Evolutionary conservation across 2,113 vertebrate species (phyloP), one percentile per base, ranked within the genome.

Genomic region (Lonchura striata): DNA sequence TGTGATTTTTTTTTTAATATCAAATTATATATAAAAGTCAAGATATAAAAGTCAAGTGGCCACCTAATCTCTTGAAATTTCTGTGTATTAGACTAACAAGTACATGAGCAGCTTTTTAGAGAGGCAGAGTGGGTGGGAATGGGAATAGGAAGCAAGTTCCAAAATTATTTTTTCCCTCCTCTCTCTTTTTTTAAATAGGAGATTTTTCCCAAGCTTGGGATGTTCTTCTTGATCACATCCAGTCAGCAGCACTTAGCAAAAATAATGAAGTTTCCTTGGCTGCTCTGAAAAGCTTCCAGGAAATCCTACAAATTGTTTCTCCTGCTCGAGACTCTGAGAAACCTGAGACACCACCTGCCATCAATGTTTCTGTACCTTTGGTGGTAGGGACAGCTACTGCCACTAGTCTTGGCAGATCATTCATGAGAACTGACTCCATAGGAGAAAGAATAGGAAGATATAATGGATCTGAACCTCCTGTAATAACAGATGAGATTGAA

Each of bases 131-230:
- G 9, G 15, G 30, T n/a, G 21, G 56, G 7, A 90, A 83, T 35
- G 14, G 31, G 28, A 74, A 42, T 33, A 47, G 54, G 47, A 90
- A 56, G 22, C 27, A 28, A 27, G 15, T 79, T 85, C 25, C 39
- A 59, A 80, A 60, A 24, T 80, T 28, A 85, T 80, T 42, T 75
- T 47, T 23, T 3, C 2, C 2, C 0, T 4, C 3, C 8, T 66
- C 13, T 52, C 28, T 88, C 13, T 53, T 71, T 94, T 95, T 47
- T 89, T 47, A 31, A 53, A 83, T 82, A 99, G 99, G 99, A 82
- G 99, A 99, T 95, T 99, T 99, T 97, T 98, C 99, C 60, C 98
- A 98, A 98, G 99, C 99, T 47, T 99, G 99, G 99, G 99, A 99
- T 97, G 98, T 99, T 82, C 98, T 99, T 93, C 98, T 99, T 95